phyloP scores from a whole-genome alignment of 2,888 invertebrate species.

The Azorinus chamasolen region DNA sequence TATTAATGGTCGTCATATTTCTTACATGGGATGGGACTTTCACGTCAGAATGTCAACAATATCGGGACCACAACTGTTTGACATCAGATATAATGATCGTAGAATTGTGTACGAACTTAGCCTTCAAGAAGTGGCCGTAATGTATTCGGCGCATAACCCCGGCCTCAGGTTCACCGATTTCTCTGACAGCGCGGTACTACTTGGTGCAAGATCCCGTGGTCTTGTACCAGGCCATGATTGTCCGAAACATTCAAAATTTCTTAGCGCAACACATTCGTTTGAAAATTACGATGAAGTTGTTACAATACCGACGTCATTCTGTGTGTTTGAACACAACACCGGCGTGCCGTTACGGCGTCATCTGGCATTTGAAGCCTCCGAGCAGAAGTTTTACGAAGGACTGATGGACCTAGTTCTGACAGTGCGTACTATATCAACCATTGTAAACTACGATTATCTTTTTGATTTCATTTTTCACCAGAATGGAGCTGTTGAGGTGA shows the following conservation, averaged over 20 bases:
- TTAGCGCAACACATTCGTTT: conserved; percentile 33
- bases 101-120: conserved; percentile 80
- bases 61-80: conserved; percentile 69
- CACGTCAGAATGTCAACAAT: conserved; percentile 22
- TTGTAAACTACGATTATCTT: conserved; percentile 80
- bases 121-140: conserved; percentile 75
- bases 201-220: conserved; percentile 64
- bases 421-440: conserved; percentile 69
- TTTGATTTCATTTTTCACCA: conserved; percentile 79
- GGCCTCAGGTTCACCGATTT: conserved; percentile 61
- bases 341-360: conserved; percentile 76
- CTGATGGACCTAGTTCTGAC: conserved; percentile 69
- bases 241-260: conserved; percentile 73
- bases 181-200: conserved; percentile 67
- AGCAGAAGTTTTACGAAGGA: conserved; percentile 69
- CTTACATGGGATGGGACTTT: conserved; percentile 79
- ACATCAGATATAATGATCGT: conserved; percentile 71
- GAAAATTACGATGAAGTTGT: conserved; percentile 40
- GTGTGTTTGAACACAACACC: conserved; percentile 78
- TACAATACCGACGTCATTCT: conserved; percentile 51
- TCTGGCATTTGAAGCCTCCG: conserved; percentile 43
- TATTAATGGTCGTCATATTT: conserved; percentile 69
- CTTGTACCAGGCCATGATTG: conserved; percentile 79
- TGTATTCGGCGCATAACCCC: conserved; percentile 75
- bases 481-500: conserved; percentile 71